Evolutionary conservation across 2,797 vertebrate genomes (phyloP).

Genomic region (Tolypeutes matacus): DNA sequence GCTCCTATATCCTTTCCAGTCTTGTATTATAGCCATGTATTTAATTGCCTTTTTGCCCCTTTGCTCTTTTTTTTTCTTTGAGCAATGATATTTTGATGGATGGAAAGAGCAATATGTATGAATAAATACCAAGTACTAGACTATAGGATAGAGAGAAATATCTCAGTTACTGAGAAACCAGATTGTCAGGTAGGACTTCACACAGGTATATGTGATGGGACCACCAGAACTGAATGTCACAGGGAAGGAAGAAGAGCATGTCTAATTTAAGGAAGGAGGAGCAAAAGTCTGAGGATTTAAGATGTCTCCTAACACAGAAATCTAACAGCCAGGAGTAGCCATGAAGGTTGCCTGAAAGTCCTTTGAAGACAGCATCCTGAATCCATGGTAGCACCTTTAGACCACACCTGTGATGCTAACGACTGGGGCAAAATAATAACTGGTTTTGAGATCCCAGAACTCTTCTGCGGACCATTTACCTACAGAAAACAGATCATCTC

Average conservation of each 20-base stretch:
- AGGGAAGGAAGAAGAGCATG: neutral
- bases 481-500: conserved; percentile 49
- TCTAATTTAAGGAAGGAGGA: neutral
- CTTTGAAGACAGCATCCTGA: neutral
- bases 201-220: neutral
- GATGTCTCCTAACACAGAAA: neutral
- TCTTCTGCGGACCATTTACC: conserved; percentile 16
- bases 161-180: neutral
- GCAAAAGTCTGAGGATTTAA: neutral
- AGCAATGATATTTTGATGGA: conserved; percentile 39
- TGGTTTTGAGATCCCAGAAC: conserved; percentile 36
- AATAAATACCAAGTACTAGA: conserved; percentile 34
- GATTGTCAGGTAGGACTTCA: neutral
- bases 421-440: neutral
- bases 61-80: neutral
- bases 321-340: neutral
- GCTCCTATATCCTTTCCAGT: neutral
- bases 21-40: neutral
- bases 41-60: neutral
- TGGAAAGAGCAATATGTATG: neutral
- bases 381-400: neutral
- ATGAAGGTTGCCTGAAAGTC: neutral
- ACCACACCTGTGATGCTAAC: neutral
- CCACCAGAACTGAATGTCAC: neutral
- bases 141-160: neutral